Percentiles rank a stretch among this genome's conserved stretches.
These are phyloP conservation scores for Aplysia californica DNA, from an alignment of 1,140 invertebrate species.

Conservation along the genomic window DNA sequence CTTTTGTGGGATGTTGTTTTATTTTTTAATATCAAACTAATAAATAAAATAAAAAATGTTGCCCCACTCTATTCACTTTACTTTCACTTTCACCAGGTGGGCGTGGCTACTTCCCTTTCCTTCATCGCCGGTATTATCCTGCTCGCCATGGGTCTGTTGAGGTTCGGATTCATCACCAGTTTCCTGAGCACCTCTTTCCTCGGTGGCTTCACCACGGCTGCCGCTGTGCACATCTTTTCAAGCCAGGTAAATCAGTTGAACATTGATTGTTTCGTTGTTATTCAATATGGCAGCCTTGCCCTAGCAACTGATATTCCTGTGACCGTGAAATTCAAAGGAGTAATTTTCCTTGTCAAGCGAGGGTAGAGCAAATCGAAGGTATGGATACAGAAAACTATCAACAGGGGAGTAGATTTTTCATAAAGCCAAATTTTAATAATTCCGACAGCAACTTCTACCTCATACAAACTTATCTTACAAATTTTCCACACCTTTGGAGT, in stretches of 20 bases:
- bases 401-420: not conserved
- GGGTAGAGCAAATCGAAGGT: too few species aligned
- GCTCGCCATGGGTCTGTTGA: conserved; percentile 80
- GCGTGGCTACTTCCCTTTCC: conserved; percentile 24
- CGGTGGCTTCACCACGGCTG: conserved; percentile 90
- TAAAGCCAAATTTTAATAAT: too few species aligned
- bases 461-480: too few species aligned
- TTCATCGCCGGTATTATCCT: conserved; percentile 46
- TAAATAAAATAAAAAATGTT: too few species aligned
- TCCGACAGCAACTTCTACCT: too few species aligned
- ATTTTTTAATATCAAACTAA: too few species aligned
- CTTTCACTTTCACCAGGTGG: too few species aligned
- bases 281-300: not conserved
- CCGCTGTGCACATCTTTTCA: conserved; percentile 90
- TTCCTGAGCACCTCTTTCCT: conserved; percentile 89
- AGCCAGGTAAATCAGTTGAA: conserved; percentile 80
- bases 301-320: not conserved
- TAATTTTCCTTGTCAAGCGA: too few species aligned
- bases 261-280: not conserved
- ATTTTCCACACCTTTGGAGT: too few species aligned
- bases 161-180: conserved; percentile 83
- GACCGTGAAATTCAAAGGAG: too few species aligned
- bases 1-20: too few species aligned
- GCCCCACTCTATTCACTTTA: too few species aligned
- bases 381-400: not conserved